These are phyloP conservation scores for Akabosia matsudoensis DNA, from an alignment of 1,140 invertebrate species.

Conservation along the genomic window DNA sequence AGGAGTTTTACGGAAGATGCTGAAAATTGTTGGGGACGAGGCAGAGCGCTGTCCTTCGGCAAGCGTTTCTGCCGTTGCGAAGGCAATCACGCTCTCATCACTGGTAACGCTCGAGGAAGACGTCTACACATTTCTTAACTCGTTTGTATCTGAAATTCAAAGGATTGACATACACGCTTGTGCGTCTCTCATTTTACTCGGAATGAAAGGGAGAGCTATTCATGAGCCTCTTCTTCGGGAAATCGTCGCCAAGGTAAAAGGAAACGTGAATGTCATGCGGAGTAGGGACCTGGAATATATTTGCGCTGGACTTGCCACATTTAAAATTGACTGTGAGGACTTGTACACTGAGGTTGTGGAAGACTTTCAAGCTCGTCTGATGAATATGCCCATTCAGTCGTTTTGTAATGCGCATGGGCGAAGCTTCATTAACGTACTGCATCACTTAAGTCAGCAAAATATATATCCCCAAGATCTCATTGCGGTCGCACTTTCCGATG, in stretches of 20 bases:
- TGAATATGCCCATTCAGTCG: background rate
- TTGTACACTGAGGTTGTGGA: background rate
- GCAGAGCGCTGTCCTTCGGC: background rate
- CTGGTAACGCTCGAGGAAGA: background rate
- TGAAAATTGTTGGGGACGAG: background rate
- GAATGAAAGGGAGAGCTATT: background rate
- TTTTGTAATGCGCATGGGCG: background rate
- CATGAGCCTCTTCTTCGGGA: background rate
- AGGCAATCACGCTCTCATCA: background rate
- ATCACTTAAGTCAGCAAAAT: background rate
- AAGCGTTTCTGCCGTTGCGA: background rate
- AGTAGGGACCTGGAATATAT: constrained; percentile 5
- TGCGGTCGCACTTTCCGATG: background rate
- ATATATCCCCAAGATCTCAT: constrained; percentile 7
- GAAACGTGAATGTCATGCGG: background rate
- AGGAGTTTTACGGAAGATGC: background rate
- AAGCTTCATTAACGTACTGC: background rate
- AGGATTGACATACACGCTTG: constrained; percentile 9
- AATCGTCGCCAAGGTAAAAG: background rate
- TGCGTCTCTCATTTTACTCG: background rate
- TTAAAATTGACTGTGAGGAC: constrained; percentile 3
- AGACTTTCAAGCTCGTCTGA: background rate
- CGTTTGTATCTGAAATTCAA: background rate
- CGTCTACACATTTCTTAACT: background rate
- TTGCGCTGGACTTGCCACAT: background rate